Base-by-base conservation (phyloP, 2,888 invertebrate species). In the Myopa tessellatipennis region DNA sequence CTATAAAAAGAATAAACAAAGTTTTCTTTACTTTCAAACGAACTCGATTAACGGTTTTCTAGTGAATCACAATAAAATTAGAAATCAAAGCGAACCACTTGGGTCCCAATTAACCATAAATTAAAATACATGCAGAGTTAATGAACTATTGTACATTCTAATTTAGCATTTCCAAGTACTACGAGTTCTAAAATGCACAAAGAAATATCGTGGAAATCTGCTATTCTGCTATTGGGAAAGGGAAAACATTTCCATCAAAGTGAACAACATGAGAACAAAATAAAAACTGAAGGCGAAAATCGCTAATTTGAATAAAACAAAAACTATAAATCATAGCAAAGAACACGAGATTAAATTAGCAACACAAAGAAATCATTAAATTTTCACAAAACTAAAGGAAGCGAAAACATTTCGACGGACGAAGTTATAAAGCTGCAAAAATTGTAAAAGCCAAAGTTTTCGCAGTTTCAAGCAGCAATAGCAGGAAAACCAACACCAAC, bases 171-270 rank as follows among this genome's bases (percentile, higher is more conserved):
- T 52, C 52, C 45, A 3, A 69, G 69, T 52, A 16, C 18, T 34
- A 26, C 14, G 26, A 26, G 16, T 18, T 18, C 14, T 18, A 50
- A 52, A 18, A 69, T 26, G 4, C 45, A 69, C n/a, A 52, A 26
- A 69, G 50, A 69, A 69, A 50, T 26, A 69, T 40, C 8, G 50
- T 50, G 50, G 16, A 52, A 69, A 52, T 18, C 26, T 52, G 70
- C 55, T 26, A 38, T 38, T n/a, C 16, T 45, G n/a, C n/a, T n/a
- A n/a, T n/a, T n/a, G n/a, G n/a, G n/a, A n/a, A 50, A 18, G 6
- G 26, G 10, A 45, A 26, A 38, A n/a, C 4, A 7, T 16, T 12
- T 68, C 6, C 68, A 45, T n/a, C 34, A 14, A 63, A 63, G 63
- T 63, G 68, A 69, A 69, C n/a, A 50, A 50, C 4, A 45, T 26